Conservation (phyloP, 2,113 vertebrate species). For the Axis porcinus region DNA sequence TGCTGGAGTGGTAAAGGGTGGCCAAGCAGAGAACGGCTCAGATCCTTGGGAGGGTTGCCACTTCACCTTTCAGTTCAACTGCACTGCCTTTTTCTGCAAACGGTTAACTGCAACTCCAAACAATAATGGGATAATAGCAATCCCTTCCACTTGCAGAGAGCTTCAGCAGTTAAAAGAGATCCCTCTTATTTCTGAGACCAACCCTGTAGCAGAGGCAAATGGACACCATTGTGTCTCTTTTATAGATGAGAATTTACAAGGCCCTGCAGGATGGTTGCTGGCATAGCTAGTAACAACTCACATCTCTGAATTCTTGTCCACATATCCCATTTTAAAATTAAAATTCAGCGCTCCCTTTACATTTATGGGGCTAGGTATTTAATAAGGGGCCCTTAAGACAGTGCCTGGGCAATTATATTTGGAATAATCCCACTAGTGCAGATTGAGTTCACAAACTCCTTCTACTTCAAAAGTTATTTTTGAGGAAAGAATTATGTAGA, state of each 20-base stretch:
- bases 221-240: background rate
- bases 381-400: background rate
- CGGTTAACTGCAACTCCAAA: background rate
- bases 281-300: background rate
- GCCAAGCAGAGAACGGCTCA: background rate
- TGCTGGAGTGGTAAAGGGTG: background rate
- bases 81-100: background rate
- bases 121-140: background rate
- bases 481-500: background rate
- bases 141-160: background rate
- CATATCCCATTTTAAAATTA: background rate
- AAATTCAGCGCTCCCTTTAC: conserved; percentile 1
- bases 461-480: conserved; percentile 12
- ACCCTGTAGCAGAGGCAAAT: background rate
- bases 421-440: background rate
- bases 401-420: background rate
- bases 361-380: background rate
- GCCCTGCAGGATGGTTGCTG: background rate
- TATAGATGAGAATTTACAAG: background rate
- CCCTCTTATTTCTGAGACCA: background rate
- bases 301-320: background rate
- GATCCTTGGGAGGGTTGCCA: too few relatives aligned
- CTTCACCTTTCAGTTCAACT: background rate
- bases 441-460: conserved; percentile 1
- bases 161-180: background rate